Evolutionary conservation across 2,888 invertebrate species (phyloP).

Genomic region (Diplolepis rosae): DNA sequence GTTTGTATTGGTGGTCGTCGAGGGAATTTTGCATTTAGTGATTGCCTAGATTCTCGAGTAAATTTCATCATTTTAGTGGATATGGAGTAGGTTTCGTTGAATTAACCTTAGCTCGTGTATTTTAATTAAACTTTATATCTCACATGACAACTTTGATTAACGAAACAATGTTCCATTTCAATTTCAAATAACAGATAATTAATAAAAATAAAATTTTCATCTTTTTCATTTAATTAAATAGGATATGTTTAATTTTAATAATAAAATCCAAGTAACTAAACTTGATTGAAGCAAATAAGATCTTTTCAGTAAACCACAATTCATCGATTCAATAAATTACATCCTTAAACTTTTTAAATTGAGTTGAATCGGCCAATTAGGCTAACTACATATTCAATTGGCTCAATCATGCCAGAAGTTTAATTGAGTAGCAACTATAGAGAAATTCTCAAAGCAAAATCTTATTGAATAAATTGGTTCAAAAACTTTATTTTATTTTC

Average conservation of each 20-base stretch:
- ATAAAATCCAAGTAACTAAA: conserved; percentile 13
- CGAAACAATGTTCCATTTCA: conserved; percentile 7
- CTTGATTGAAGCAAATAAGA: conserved; percentile 29
- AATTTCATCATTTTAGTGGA: conserved; percentile 31
- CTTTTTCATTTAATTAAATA: background rate
- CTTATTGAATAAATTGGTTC: conserved; percentile 7
- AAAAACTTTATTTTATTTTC: background rate
- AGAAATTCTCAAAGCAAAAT: conserved; percentile 10
- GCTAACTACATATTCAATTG: conserved; percentile 29
- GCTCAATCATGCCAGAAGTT: conserved; percentile 29
- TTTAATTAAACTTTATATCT: conserved; percentile 28
- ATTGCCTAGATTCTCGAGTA: no score
- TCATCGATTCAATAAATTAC: conserved; percentile 31
- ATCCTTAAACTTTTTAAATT: conserved; percentile 31
- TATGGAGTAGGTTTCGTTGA: conserved; percentile 24
- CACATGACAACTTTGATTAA: conserved; percentile 19
- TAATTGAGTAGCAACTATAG: conserved; percentile 31
- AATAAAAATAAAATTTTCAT: background rate
- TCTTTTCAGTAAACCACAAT: conserved; percentile 31
- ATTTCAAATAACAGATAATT: conserved; percentile 1
- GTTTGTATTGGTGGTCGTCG: conserved; percentile 20
- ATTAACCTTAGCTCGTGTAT: conserved; percentile 23
- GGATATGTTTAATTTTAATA: background rate
- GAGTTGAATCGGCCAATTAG: conserved; percentile 31
- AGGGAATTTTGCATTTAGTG: no score